Conservation (phyloP, 2,888 invertebrate species). For the Ametastegia equiseti region DNA sequence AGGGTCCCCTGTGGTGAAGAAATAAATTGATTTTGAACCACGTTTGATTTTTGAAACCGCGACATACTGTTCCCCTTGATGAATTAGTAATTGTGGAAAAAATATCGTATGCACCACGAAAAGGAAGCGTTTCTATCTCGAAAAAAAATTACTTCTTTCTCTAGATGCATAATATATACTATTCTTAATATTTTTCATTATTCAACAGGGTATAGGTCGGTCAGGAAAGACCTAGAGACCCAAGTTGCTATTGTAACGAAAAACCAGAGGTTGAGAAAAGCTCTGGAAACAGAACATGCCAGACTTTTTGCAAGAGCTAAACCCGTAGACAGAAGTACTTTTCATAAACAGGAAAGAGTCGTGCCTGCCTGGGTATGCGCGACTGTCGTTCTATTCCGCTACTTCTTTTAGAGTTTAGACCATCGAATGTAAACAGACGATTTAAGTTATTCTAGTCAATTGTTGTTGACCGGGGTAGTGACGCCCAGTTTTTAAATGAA, state of each 20-base stretch:
- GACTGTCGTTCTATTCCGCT: constrained; percentile 70
- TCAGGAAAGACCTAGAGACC: constrained; percentile 94
- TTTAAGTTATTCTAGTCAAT: neutral
- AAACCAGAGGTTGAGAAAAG: constrained; percentile 81
- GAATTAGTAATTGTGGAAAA: no score
- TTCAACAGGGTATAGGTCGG: constrained; percentile 84
- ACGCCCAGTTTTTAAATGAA: neutral
- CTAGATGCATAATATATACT: no score
- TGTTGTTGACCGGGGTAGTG: neutral
- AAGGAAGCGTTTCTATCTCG: no score
- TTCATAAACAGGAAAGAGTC: constrained; percentile 66
- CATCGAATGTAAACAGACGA: neutral
- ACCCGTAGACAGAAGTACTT: constrained; percentile 78
- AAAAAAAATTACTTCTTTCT: no score
- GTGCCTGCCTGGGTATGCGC: constrained; percentile 71
- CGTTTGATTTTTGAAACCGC: no score
- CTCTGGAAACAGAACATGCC: constrained; percentile 87
- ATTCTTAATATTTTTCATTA: neutral
- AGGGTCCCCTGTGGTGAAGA: no score
- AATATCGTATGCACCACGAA: neutral
- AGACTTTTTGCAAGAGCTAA: constrained; percentile 82
- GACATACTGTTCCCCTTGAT: no score
- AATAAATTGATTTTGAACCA: no score
- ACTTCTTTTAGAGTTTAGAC: constrained; percentile 65
- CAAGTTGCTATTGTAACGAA: constrained; percentile 93